Evolutionary conservation across 2,113 vertebrate genomes (phyloP).

Genomic region (Corvus hawaiiensis): DNA sequence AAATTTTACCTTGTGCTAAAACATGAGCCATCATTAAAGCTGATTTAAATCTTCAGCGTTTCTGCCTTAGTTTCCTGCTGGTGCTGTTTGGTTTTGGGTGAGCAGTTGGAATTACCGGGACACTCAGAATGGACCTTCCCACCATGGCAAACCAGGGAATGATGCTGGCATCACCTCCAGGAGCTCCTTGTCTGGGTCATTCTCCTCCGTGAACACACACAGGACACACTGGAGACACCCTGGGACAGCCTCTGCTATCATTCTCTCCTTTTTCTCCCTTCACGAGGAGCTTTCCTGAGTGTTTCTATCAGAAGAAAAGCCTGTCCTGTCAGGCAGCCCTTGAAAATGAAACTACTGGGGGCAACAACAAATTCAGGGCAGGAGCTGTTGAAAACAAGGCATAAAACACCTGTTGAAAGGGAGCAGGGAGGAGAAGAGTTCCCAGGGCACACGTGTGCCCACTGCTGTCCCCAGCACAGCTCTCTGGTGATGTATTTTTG

Average conservation of each 20-base stretch:
- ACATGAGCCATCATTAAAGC: neutral
- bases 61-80: neutral
- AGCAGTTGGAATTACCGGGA: neutral
- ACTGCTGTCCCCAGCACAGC: neutral
- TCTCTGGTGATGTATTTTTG: neutral
- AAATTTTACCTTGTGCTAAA: neutral
- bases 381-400: neutral
- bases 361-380: neutral
- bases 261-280: neutral
- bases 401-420: neutral
- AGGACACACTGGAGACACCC: neutral
- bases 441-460: neutral
- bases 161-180: neutral
- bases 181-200: neutral
- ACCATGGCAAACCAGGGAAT: rapidly evolving
- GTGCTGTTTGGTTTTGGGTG: neutral
- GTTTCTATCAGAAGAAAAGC: neutral
- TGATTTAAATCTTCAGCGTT: neutral
- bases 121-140: neutral
- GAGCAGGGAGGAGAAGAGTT: neutral
- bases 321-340: neutral
- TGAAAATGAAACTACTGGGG: neutral
- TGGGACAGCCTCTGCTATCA: neutral
- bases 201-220: neutral
- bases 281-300: neutral